A percentile compares a stretch with the other conserved stretches of the same genome.
phyloP scores from a whole-genome alignment of 2,888 invertebrate species.

The Lobophora halterata region DNA sequence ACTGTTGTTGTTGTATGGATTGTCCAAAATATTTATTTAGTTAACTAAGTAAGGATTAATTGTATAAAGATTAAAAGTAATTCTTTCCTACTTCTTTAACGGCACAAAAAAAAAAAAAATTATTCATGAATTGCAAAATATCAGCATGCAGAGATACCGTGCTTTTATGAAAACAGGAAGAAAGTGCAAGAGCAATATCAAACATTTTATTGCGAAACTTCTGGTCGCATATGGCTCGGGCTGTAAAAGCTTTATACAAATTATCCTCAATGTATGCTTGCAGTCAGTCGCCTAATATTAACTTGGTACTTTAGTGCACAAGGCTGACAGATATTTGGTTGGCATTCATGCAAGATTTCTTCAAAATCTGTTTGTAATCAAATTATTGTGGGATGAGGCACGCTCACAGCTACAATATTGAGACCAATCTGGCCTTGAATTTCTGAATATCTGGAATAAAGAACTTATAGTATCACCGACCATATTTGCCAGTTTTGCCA shows the following conservation, averaged over 20 bases:
- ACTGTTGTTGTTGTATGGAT: too few species aligned
- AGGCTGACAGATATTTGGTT: conserved; percentile 27
- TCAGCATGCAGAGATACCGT: conserved; percentile 10
- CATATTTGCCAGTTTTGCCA: too few species aligned
- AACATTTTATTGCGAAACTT: conserved; percentile 35
- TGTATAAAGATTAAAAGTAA: too few species aligned
- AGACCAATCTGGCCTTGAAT: too few species aligned
- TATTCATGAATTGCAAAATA: too few species aligned
- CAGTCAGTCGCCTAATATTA: conserved; percentile 29
- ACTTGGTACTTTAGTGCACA: conserved; percentile 26
- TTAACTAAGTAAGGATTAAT: too few species aligned
- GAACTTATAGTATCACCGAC: too few species aligned
- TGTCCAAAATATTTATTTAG: too few species aligned
- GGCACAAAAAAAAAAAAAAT: too few species aligned
- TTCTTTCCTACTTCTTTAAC: too few species aligned
- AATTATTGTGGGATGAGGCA: conserved; percentile 20
- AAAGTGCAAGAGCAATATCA: conserved; percentile 26
- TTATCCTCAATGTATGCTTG: conserved; percentile 32
- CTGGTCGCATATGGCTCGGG: conserved; percentile 29
- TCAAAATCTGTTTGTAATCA: conserved; percentile 27
- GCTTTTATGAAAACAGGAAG: conserved; percentile 21
- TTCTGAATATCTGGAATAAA: too few species aligned
- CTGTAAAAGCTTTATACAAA: conserved; percentile 31
- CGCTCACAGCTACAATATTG: too few species aligned
- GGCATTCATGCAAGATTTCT: conserved; percentile 27